Conservation (phyloP, 2,888 invertebrate genomes). For the Junonia oenone region DNA sequence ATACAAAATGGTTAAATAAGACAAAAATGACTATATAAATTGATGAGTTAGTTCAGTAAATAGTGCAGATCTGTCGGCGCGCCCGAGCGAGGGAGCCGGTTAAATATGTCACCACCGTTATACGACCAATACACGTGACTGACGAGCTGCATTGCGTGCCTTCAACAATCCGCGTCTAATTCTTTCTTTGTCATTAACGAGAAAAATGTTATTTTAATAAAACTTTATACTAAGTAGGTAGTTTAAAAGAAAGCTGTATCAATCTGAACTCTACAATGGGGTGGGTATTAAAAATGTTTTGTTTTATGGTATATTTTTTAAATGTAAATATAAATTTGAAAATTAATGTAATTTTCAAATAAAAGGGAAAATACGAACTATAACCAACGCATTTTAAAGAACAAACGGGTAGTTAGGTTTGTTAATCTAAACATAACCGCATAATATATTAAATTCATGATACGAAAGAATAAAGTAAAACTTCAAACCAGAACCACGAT, state of each 20-base stretch:
- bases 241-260: neutral
- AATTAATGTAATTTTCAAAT: neutral
- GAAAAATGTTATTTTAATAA: too few relatives aligned
- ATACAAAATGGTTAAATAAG: neutral
- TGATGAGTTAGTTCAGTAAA: constrained; percentile 13
- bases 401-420: neutral
- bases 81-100: constrained; percentile 37
- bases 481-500: neutral
- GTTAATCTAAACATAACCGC: too few relatives aligned
- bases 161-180: constrained; percentile 15
- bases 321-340: too few relatives aligned
- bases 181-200: constrained; percentile 20
- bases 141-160: constrained; percentile 23
- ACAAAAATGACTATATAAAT: neutral
- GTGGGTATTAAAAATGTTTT: neutral
- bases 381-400: neutral
- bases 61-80: constrained; percentile 14
- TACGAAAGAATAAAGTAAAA: neutral
- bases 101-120: constrained; percentile 64
- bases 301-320: too few relatives aligned
- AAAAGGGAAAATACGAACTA: neutral
- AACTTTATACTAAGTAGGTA: too few relatives aligned
- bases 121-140: constrained; percentile 37
- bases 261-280: neutral
- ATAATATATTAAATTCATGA: too few relatives aligned